phyloP scores from a whole-genome alignment of 1,140 invertebrate genomes.

The Lethrus apterus region DNA sequence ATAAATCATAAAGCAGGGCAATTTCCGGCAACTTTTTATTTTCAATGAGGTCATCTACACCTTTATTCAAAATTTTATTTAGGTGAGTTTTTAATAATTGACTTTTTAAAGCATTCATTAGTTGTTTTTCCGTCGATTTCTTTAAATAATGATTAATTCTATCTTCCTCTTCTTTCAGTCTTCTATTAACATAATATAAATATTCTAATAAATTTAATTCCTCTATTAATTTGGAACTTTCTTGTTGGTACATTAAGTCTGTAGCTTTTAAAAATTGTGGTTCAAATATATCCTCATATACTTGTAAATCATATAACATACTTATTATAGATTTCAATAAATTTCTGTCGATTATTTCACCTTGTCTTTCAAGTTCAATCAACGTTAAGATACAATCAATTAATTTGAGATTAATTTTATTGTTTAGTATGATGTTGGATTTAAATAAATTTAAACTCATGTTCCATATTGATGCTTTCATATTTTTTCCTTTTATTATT shows the following conservation, averaged over 20 bases:
- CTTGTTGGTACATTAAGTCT: constrained; percentile 79
- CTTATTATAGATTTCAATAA: constrained; percentile 86
- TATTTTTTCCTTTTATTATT: constrained; percentile 26
- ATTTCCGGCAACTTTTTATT: constrained; percentile 81
- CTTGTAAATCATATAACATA: constrained; percentile 93
- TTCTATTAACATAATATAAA: constrained; percentile 83
- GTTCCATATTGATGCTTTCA: constrained; percentile 47
- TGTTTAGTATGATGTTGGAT: constrained; percentile 82
- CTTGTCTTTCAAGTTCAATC: constrained; percentile 82
- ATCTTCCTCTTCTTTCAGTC: constrained; percentile 88
- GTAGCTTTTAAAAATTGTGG: constrained; percentile 84
- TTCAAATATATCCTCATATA: constrained; percentile 91
- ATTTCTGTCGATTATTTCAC: constrained; percentile 84
- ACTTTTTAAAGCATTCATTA: constrained; percentile 85
- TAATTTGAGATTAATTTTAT: constrained; percentile 76
- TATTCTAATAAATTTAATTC: constrained; percentile 88
- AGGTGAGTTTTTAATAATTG: constrained; percentile 87
- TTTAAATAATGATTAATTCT: constrained; percentile 87
- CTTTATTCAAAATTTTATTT: constrained; percentile 81
- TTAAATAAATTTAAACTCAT: constrained; percentile 92
- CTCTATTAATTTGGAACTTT: constrained; percentile 78
- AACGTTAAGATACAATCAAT: constrained; percentile 83
- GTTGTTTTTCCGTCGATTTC: constrained; percentile 78
- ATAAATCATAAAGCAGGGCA: constrained; percentile 77
- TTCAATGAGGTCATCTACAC: constrained; percentile 79